A percentile compares a stretch with the other conserved stretches of the same genome.
Evolutionary conservation across 2,797 vertebrate genomes (phyloP).

Genomic region (Sebastes trivittatus): DNA sequence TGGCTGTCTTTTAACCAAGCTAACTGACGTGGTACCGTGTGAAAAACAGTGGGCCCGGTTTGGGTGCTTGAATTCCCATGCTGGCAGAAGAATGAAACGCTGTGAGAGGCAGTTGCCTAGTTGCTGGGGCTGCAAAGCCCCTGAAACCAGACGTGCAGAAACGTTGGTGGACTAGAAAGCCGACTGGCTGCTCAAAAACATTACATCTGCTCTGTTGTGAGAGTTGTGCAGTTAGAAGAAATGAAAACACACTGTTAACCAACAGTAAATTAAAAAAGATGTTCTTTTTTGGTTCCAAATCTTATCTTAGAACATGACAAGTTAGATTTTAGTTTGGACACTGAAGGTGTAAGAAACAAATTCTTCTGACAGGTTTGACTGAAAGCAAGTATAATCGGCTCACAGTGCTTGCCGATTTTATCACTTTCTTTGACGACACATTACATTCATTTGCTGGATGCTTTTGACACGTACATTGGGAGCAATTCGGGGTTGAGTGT

Average conservation of each 20-base stretch:
- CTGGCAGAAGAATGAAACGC: slow-evolving; percentile 9
- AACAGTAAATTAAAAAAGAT: neutral
- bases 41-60: slow-evolving; percentile 1
- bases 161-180: neutral
- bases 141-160: slow-evolving; percentile 6
- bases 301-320: neutral
- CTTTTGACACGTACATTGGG: neutral
- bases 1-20: slow-evolving; percentile 1
- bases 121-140: slow-evolving; percentile 9
- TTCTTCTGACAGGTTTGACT: neutral
- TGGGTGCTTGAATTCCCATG: slow-evolving; percentile 23
- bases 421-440: neutral
- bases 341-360: neutral
- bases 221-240: neutral
- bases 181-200: neutral
- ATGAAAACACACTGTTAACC: neutral
- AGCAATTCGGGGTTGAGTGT: neutral
- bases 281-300: neutral
- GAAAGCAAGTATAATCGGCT: neutral
- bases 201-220: neutral
- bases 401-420: neutral
- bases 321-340: neutral
- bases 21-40: neutral
- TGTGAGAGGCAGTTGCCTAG: neutral
- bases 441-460: neutral